Percentiles rank a stretch among this genome's conserved stretches.
Evolutionary conservation across 2,888 invertebrate species (phyloP).

Genomic region (Tridacna gigas): DNA sequence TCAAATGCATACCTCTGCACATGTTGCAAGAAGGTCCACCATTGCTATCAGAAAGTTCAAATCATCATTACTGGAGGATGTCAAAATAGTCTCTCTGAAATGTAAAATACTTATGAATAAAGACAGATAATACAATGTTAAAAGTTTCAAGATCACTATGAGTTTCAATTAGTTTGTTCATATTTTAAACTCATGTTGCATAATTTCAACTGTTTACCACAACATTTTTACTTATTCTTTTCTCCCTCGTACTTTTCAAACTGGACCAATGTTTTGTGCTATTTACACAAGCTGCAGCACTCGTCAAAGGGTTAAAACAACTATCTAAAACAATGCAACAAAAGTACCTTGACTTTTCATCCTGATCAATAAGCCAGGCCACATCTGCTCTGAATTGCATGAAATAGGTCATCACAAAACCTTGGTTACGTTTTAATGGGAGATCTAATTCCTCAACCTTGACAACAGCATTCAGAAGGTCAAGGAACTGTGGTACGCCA

Average conservation of each 20-base stretch:
- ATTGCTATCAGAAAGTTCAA: slow-evolving; percentile 78
- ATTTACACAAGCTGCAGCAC: no score
- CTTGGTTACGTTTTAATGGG: slow-evolving; percentile 84
- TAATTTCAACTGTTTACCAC: no score
- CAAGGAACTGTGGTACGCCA: slow-evolving; percentile 82
- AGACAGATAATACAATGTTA: no score
- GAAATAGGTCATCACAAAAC: slow-evolving; percentile 84
- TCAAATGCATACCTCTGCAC: slow-evolving; percentile 80
- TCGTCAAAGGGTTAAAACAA: no score
- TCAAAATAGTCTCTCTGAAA: slow-evolving; percentile 73
- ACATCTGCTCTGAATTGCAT: slow-evolving; percentile 83
- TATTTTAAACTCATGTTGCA: no score
- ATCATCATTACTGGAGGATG: slow-evolving; percentile 66
- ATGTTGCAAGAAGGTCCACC: slow-evolving; percentile 83
- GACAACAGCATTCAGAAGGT: slow-evolving; percentile 82
- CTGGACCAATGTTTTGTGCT: no score
- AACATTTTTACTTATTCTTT: no score
- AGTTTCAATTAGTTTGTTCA: no score
- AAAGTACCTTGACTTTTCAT: slow-evolving; percentile 73
- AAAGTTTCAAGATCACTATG: no score
- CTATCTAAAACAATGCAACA: neutral
- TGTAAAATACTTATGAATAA: slow-evolving; percentile 18
- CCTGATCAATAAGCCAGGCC: slow-evolving; percentile 80
- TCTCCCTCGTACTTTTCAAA: no score
- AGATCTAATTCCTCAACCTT: slow-evolving; percentile 84